Base-by-base conservation (phyloP, 2,797 vertebrate species). In the Cynopterus sphinx region DNA sequence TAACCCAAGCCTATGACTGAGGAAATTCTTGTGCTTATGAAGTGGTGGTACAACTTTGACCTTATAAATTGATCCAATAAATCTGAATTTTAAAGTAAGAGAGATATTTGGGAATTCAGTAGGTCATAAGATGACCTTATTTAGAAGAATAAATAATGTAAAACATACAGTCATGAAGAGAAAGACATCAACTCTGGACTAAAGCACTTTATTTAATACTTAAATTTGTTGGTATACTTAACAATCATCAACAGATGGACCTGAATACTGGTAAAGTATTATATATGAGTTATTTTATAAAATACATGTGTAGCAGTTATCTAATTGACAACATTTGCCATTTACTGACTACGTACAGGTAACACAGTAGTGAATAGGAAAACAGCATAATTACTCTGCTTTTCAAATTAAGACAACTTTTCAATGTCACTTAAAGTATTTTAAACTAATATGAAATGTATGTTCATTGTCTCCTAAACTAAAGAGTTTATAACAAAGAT, bases 11-110 rank as follows among this genome's bases (percentile, higher is more conserved):
- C n/a, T 94, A 5, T n/a, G 82, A 53, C 24, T 46, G 21, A 86
- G 68, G 74, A 83, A 51, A 59, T 85, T 51, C 71, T 84, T 36
- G n/a, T 51, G 39, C 13, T 28, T 87, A 0, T 46, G 28, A 79
- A 81, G 33, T 15, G 0, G 6, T 43, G 55, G 33, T 22, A 89
- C 16, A 85, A n/a, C 11, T 87, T 79, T 78, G 41, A 91, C 61
- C 26, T 96, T 57, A 91, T 46, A 73, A 71, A 96, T 49, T 39
- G 43, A 97, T 73, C 19, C 22, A 57, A 77, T 82, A 82, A 73
- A 96, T 90, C 36, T 82, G 73, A 65, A 92, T 93, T 95, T 95
- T 70, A 92, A 87, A 95, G 65, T 75, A 79, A 86, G 49, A 61
- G 17, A 91, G 10, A 94, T 81, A 84, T 21, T 65, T 36, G 59